Evolutionary conservation across 2,113 vertebrate genomes (phyloP), one percentile per base, ranked within the genome.

Genomic region (Hystrix brachyura): DNA sequence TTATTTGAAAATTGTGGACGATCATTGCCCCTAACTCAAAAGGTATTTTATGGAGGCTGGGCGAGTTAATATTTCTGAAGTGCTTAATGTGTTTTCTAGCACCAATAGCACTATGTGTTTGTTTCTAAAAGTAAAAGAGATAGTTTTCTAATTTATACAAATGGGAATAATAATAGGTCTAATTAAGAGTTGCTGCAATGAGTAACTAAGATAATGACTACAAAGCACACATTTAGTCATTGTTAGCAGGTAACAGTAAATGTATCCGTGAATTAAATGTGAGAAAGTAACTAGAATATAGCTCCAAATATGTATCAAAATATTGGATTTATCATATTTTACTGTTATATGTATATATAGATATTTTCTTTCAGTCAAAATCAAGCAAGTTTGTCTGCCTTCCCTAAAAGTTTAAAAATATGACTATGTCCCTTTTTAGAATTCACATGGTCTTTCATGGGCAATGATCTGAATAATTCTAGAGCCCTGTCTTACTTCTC

Each of bases 101-200:
- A 60, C 18, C 84, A 78, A 46, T 27, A 60, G 3, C 10, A 80
- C 10, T 15, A 1, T 71, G 14, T n/a, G 13, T 91, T 80, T 88
- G 21, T 53, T 92, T 43, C n/a, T 43, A 53, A 83, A 92, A 91
- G 1, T 67, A 62, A 90, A 93, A 89, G 72, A 71, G 91, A 72
- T 32, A 59, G 2, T 14, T 59, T 92, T 3, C 19, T 91, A 34
- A n/a, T 65, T 67, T 88, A 32, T 80, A 51, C 48, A 92, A 89
- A 57, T 88, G 7, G 7, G 12, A n/a, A 67, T 65, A 60, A 48
- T 65, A 83, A 57, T 46, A 80, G 3, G 11, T 80, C 4, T 80
- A 46, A 62, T 14, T 34, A 6, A 53, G 84, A 89, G 17, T 67
- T 46, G 7, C 59, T 53, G n/a, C 6, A 32, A 60, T 80, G 29